Evolutionary conservation across 1,140 invertebrate genomes (phyloP).

Genomic region (Maconellicoccus hirsutus): DNA sequence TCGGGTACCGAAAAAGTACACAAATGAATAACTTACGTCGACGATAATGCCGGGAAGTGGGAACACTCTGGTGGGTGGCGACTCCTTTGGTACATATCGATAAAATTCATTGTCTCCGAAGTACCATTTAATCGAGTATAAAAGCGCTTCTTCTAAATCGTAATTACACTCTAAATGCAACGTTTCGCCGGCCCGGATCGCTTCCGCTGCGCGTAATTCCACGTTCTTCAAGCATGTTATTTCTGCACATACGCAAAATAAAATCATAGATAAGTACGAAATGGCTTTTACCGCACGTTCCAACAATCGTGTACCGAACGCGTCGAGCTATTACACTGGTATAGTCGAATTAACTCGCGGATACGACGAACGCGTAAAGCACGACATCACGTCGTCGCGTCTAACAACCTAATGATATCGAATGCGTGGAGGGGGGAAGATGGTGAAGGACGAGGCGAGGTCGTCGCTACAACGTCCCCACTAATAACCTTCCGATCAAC

Average conservation of each 20-base stretch:
- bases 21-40: conserved; percentile 46
- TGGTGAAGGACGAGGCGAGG: no score
- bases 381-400: no score
- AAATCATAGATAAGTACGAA: conserved; percentile 11
- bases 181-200: conserved; percentile 37
- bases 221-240: conserved; percentile 30
- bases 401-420: no score
- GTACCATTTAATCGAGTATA: conserved; percentile 74
- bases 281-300: no score
- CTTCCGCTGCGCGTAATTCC: conserved; percentile 37
- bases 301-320: background rate
- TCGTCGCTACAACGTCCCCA: no score
- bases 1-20: background rate
- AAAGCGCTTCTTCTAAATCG: conserved; percentile 39
- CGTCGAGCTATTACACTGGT: no score
- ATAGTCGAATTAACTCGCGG: no score
- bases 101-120: conserved; percentile 60
- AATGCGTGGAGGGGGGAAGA: no score
- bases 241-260: conserved; percentile 27
- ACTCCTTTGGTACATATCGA: conserved; percentile 56
- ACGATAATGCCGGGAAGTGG: conserved; percentile 47
- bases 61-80: conserved; percentile 53
- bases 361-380: no score
- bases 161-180: conserved; percentile 35
- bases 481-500: no score